Conservation (phyloP, 1,140 invertebrate species). For the Neodiprion fabricii region DNA sequence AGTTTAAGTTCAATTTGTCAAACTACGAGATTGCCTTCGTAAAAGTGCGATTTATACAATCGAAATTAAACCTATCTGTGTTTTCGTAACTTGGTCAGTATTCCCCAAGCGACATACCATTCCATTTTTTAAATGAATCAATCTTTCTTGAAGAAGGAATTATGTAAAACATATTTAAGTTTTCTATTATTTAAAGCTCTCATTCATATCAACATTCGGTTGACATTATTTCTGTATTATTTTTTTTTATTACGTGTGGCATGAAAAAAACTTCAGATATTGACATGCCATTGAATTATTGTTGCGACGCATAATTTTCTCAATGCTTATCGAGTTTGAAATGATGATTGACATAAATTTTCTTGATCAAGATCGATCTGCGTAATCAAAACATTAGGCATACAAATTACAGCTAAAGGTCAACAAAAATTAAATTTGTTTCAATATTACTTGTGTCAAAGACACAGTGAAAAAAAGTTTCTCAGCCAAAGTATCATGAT, state of each 20-base stretch:
- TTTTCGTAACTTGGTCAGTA: not conserved
- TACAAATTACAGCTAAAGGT: too few relatives aligned
- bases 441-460: too few relatives aligned
- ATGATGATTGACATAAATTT: not conserved
- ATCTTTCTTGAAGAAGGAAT: not conserved
- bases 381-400: not conserved
- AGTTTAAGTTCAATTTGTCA: not conserved
- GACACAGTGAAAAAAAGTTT: not conserved
- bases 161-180: not conserved
- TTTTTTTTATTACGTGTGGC: too few relatives aligned
- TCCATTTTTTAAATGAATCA: not conserved
- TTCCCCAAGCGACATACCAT: not conserved
- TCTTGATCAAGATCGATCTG: not conserved
- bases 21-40: not conserved
- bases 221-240: not conserved
- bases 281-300: too few relatives aligned
- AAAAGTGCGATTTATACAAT: not conserved
- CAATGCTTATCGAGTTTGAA: too few relatives aligned
- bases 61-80: not conserved
- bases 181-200: not conserved
- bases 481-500: not conserved
- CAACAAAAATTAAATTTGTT: too few relatives aligned
- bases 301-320: too few relatives aligned
- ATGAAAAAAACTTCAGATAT: too few relatives aligned
- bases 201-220: not conserved